These are phyloP conservation scores for Myiothlypis coronata DNA, from an alignment of 2,797 vertebrate genomes.

Conservation along the genomic window DNA sequence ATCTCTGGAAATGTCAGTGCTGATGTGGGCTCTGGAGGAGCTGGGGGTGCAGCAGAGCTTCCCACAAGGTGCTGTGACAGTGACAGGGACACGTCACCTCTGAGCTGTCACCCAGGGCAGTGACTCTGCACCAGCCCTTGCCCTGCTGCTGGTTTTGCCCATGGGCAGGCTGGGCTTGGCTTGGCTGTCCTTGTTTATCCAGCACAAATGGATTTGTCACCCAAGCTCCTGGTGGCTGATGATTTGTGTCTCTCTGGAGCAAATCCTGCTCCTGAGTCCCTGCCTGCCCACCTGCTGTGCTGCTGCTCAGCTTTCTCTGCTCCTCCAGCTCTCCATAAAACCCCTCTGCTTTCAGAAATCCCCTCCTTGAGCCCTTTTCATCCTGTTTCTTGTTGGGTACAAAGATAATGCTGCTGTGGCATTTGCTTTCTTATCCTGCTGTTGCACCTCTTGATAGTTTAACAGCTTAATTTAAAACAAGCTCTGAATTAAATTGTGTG, in stretches of 20 bases:
- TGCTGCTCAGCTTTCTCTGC: neutral
- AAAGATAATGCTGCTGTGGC: neutral
- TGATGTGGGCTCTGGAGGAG: neutral
- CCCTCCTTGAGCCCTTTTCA: neutral
- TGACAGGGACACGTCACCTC: neutral
- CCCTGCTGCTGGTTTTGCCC: neutral
- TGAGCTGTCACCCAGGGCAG: neutral
- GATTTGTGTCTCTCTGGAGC: neutral
- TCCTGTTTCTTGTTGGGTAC: neutral
- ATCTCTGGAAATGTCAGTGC: neutral
- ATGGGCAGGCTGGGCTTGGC: neutral
- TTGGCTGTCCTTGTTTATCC: neutral
- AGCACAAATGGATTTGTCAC: neutral
- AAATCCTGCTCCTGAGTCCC: neutral
- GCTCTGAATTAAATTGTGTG: neutral
- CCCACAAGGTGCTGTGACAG: neutral
- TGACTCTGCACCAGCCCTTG: neutral
- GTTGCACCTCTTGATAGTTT: neutral
- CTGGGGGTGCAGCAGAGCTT: neutral
- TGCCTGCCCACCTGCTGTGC: neutral
- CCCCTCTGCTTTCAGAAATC: neutral
- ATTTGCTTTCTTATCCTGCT: neutral
- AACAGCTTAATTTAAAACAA: neutral
- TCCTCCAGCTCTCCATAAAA: neutral
- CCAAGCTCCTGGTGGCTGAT: rapidly evolving